Percentiles rank a stretch among this genome's conserved stretches.
Conservation (phyloP, 2,888 invertebrate genomes). For the Eurytoma adleriae region DNA sequence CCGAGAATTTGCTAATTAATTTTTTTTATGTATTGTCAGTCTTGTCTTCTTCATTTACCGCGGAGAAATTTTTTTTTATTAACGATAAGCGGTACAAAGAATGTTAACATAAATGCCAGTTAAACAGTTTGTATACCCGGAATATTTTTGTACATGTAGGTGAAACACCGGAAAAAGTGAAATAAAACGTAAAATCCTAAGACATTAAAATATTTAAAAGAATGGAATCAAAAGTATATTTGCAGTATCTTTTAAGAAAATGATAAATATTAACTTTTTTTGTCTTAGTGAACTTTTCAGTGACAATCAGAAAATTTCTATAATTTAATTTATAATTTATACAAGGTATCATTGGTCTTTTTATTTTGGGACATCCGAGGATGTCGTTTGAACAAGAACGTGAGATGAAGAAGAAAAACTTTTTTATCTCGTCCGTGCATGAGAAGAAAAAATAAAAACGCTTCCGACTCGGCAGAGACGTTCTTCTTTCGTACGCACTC, state of each 20-base stretch:
- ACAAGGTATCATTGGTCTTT: slow-evolving; percentile 49
- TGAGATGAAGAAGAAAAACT: slow-evolving; percentile 27
- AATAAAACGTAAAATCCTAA: slow-evolving; percentile 37
- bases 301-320: slow-evolving; percentile 25
- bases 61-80: slow-evolving; percentile 3
- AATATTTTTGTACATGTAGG: slow-evolving; percentile 46
- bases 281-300: slow-evolving; percentile 34
- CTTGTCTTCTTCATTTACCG: slow-evolving; percentile 62
- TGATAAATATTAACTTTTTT: slow-evolving; percentile 32
- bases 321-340: slow-evolving; percentile 30
- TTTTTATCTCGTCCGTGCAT: slow-evolving; percentile 27
- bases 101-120: slow-evolving; percentile 57
- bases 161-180: slow-evolving; percentile 30
- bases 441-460: slow-evolving; percentile 40
- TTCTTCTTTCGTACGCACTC: slow-evolving; percentile 36
- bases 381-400: slow-evolving; percentile 19
- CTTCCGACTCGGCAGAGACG: slow-evolving; percentile 38
- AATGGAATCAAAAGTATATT: slow-evolving; percentile 20
- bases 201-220: slow-evolving; percentile 39
- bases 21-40: slow-evolving; percentile 63
- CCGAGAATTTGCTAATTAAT: slow-evolving; percentile 57
- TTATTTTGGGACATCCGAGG: slow-evolving; percentile 19
- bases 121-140: slow-evolving; percentile 12
- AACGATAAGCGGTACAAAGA: slow-evolving; percentile 40
- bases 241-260: not conserved